phyloP scores from a whole-genome alignment of 1,140 invertebrate species.

The Drosophila arizonae region DNA sequence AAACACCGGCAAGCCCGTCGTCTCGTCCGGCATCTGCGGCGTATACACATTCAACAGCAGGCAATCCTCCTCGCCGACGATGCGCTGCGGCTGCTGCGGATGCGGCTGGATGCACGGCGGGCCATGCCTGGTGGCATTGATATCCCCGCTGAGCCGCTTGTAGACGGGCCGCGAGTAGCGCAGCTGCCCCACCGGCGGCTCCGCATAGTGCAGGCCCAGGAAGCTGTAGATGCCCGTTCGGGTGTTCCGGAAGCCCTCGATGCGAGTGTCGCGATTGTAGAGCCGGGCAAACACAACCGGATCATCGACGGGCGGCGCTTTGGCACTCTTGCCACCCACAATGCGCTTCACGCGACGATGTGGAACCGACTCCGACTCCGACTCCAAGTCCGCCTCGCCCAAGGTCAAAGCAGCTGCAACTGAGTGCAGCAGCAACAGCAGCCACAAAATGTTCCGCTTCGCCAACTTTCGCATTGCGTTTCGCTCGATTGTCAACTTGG shows the following conservation, averaged over 20 bases:
- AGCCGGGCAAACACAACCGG: slow-evolving; percentile 85
- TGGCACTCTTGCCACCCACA: slow-evolving; percentile 84
- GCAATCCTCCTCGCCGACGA: slow-evolving; percentile 88
- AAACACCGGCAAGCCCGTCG: slow-evolving; percentile 84
- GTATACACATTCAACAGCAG: slow-evolving; percentile 91
- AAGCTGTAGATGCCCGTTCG: slow-evolving; percentile 85
- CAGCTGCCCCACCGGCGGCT: slow-evolving; percentile 85
- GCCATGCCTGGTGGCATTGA: slow-evolving; percentile 84
- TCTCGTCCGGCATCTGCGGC: slow-evolving; percentile 85
- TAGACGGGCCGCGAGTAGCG: slow-evolving; percentile 85
- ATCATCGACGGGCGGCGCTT: slow-evolving; percentile 85
- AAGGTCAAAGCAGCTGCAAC: slow-evolving; percentile 42
- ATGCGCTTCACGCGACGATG: slow-evolving; percentile 84
- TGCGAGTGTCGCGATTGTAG: slow-evolving; percentile 84
- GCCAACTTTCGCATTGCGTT: slow-evolving; percentile 51
- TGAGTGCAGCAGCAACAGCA: slow-evolving; percentile 16
- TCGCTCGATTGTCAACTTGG: slow-evolving; percentile 59
- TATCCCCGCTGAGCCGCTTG: slow-evolving; percentile 83
- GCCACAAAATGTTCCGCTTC: slow-evolving; percentile 54
- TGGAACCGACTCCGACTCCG: slow-evolving; percentile 26
- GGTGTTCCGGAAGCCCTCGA: slow-evolving; percentile 83
- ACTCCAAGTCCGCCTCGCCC: slow-evolving; percentile 3
- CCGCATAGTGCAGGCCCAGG: slow-evolving; percentile 88
- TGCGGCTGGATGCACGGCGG: slow-evolving; percentile 85
- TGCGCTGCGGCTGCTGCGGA: slow-evolving; percentile 62